Conservation (phyloP, 2,797 vertebrate genomes). For the Garrulus glandarius region DNA sequence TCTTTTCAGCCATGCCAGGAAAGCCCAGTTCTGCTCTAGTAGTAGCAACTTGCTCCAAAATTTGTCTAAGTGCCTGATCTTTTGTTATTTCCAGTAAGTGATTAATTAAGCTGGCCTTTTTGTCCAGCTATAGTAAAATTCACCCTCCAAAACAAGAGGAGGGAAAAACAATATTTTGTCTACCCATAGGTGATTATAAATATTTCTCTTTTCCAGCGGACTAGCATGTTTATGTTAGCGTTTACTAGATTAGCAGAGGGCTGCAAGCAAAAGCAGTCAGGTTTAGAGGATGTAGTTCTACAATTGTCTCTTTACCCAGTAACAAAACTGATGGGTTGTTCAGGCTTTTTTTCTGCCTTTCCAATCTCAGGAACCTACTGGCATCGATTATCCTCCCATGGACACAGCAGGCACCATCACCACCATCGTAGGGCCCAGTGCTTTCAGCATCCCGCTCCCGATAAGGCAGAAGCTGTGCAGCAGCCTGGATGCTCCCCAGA, state of each 20-base stretch:
- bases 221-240: not conserved
- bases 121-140: not conserved
- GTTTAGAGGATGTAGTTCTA: not conserved
- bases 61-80: not conserved
- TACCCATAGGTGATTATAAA: not conserved
- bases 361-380: slow-evolving; percentile 84
- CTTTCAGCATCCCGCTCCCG: slow-evolving; percentile 93
- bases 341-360: not conserved
- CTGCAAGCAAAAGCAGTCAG: not conserved
- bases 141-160: not conserved
- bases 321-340: not conserved
- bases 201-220: not conserved
- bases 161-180: not conserved
- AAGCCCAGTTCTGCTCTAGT: not conserved
- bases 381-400: slow-evolving; percentile 88
- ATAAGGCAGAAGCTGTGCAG: slow-evolving; percentile 96
- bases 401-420: slow-evolving; percentile 90
- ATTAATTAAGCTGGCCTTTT: not conserved
- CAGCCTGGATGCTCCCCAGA: slow-evolving; percentile 95
- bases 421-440: slow-evolving; percentile 87
- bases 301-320: not conserved
- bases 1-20: not conserved
- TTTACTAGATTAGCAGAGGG: not conserved
- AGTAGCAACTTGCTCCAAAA: not conserved
- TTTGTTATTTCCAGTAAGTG: not conserved